A percentile compares a stretch with the other conserved stretches of the same genome.
These are phyloP conservation scores for Aleiodes testaceus DNA, from an alignment of 2,888 invertebrate species.

Conservation along the genomic window DNA sequence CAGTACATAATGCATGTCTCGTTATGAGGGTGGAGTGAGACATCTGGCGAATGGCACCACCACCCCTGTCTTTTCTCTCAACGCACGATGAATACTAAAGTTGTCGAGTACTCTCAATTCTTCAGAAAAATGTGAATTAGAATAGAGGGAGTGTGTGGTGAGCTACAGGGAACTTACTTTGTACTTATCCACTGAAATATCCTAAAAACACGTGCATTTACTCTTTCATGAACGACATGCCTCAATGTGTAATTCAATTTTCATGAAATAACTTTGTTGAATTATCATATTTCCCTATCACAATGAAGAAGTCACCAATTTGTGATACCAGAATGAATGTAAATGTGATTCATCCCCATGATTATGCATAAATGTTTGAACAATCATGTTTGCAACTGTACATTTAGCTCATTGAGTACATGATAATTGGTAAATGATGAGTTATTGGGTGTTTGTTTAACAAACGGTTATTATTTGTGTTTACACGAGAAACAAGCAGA, in stretches of 20 bases:
- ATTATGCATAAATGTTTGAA: conserved; percentile 1
- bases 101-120: conserved; percentile 16
- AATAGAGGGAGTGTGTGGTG: conserved; percentile 27
- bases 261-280: neutral
- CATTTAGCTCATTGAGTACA: neutral
- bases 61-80: conserved; percentile 24
- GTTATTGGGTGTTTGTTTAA: conserved; percentile 16
- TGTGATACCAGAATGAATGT: neutral
- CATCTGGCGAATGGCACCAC: conserved; percentile 7
- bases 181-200: neutral
- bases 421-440: conserved; percentile 24
- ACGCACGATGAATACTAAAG: conserved; percentile 52
- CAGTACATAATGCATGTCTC: conserved; percentile 58
- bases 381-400: neutral
- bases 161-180: conserved; percentile 15
- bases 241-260: neutral
- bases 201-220: neutral
- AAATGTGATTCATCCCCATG: conserved; percentile 4
- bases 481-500: conserved; percentile 7
- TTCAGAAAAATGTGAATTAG: neutral
- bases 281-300: neutral
- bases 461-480: conserved; percentile 21
- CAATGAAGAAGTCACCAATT: neutral
- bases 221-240: neutral
- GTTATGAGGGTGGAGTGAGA: conserved; percentile 46